Evolutionary conservation across 1,140 invertebrate species (phyloP).

Genomic region (Penaeus vannamei): DNA sequence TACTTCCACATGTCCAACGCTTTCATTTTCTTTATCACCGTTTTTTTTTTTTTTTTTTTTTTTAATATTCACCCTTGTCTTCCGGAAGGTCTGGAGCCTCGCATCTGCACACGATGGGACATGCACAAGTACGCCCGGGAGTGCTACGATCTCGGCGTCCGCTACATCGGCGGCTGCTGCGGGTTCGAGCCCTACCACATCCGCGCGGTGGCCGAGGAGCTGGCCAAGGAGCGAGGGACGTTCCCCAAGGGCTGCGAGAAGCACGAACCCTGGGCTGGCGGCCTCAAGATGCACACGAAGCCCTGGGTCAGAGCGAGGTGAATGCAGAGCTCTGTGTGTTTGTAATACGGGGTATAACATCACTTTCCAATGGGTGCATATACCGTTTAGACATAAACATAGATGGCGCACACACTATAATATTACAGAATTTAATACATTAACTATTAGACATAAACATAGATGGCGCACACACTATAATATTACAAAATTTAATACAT

Average conservation of each 20-base stretch:
- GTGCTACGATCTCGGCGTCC: slow-evolving; percentile 72
- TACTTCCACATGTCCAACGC: not conserved
- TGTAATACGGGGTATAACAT: not conserved
- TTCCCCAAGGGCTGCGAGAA: slow-evolving; percentile 71
- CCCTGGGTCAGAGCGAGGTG: slow-evolving; percentile 73
- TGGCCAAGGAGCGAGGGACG: slow-evolving; percentile 70
- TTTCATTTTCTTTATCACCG: not conserved
- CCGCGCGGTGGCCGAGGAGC: slow-evolving; percentile 72
- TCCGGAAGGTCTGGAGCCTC: slow-evolving; percentile 71
- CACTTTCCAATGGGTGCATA: not conserved
- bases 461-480: too few relatives aligned
- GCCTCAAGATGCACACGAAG: slow-evolving; percentile 72
- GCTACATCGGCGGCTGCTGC: slow-evolving; percentile 73
- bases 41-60: not conserved
- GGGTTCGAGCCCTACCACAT: slow-evolving; percentile 73
- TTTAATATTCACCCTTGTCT: not conserved
- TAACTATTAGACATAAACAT: too few relatives aligned
- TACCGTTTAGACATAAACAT: too few relatives aligned
- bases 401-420: too few relatives aligned
- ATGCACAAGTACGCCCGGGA: slow-evolving; percentile 72
- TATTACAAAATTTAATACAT: too few relatives aligned
- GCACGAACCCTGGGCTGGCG: slow-evolving; percentile 72
- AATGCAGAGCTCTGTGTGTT: not conserved
- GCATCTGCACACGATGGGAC: slow-evolving; percentile 72
- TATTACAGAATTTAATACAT: too few relatives aligned